Conservation (phyloP, 2,113 vertebrate species). For the Cyphomyrus discorhynchus region DNA sequence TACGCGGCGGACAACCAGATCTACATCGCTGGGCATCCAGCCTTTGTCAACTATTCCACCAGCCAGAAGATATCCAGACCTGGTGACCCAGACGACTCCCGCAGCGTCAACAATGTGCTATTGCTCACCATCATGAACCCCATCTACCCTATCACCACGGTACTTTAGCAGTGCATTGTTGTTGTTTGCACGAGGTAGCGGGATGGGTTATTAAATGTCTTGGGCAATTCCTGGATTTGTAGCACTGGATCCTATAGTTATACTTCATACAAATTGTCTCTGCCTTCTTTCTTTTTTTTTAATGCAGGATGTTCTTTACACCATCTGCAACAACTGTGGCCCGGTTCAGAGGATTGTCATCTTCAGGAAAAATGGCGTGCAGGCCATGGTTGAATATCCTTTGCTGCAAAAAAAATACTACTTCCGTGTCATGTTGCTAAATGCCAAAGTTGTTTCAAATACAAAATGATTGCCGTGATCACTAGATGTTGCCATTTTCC, state of each 20-base stretch:
- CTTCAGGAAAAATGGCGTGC: constrained; percentile 91
- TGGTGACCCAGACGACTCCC: constrained; percentile 73
- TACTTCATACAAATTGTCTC: background rate
- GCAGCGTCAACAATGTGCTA: constrained; percentile 85
- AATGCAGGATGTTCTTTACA: constrained; percentile 84
- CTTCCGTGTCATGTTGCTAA: background rate
- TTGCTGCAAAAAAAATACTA: constrained; percentile 18
- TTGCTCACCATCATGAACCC: constrained; percentile 90
- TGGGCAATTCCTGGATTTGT: background rate
- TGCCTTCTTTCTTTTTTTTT: background rate
- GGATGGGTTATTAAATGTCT: background rate
- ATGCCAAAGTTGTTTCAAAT: background rate
- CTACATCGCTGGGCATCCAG: constrained; percentile 83
- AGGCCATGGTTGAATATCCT: constrained; percentile 99
- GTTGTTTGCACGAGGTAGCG: background rate
- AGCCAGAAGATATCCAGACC: constrained; percentile 94
- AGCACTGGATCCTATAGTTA: background rate
- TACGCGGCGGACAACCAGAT: constrained; percentile 90
- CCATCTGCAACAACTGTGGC: constrained; percentile 91
- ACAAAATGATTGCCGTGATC: background rate
- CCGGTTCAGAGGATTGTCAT: constrained; percentile 94
- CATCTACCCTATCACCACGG: constrained; percentile 83
- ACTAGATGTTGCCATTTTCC: constrained; percentile 37
- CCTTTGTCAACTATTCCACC: constrained; percentile 93
- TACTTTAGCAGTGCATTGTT: constrained; percentile 34